A percentile compares a stretch with the other conserved stretches of the same genome.
Conservation (phyloP, 2,113 vertebrate species). For the Nibea albiflora region DNA sequence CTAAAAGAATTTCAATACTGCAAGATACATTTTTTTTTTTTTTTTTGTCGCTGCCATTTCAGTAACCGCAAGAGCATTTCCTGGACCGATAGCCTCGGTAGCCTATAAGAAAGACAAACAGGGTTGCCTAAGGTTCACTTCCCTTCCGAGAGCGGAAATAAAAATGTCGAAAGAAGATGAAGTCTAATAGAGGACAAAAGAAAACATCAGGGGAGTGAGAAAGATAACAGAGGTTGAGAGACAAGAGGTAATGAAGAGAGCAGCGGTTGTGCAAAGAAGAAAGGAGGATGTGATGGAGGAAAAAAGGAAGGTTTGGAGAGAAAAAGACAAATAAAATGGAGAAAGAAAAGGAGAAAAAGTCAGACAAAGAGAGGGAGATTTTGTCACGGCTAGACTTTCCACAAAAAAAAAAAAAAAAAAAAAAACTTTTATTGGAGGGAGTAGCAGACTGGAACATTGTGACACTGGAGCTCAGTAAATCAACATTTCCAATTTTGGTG, state of each 20-base stretch:
- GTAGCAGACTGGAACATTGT: slow-evolving; percentile 34
- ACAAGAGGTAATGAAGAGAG: slow-evolving; percentile 27
- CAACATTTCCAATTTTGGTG: slow-evolving; percentile 52
- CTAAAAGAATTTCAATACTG: neutral
- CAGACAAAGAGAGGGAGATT: neutral
- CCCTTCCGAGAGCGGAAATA: slow-evolving; percentile 23
- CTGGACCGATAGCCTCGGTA: neutral
- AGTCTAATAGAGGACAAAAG: slow-evolving; percentile 13
- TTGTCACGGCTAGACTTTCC: neutral
- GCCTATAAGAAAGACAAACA: slow-evolving; percentile 2
- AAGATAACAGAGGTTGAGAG: slow-evolving; percentile 23
- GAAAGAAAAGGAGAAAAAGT: slow-evolving; percentile 10
- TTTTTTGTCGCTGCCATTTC: neutral
- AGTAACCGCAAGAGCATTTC: neutral
- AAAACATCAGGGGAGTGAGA: slow-evolving; percentile 2
- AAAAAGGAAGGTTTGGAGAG: neutral
- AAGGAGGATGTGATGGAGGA: neutral
- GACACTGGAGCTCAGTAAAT: slow-evolving; percentile 43
- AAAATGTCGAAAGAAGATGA: slow-evolving; percentile 33
- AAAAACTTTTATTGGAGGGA: neutral
- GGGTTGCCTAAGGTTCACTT: slow-evolving; percentile 4
- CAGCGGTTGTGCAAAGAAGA: slow-evolving; percentile 5
- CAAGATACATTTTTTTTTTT: neutral
- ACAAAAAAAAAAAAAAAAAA: slow-evolving; percentile 11
- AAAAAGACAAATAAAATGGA: slow-evolving; percentile 17